phyloP scores from a whole-genome alignment of 2,113 vertebrate genomes.

The Choloepus hoffmanni region DNA sequence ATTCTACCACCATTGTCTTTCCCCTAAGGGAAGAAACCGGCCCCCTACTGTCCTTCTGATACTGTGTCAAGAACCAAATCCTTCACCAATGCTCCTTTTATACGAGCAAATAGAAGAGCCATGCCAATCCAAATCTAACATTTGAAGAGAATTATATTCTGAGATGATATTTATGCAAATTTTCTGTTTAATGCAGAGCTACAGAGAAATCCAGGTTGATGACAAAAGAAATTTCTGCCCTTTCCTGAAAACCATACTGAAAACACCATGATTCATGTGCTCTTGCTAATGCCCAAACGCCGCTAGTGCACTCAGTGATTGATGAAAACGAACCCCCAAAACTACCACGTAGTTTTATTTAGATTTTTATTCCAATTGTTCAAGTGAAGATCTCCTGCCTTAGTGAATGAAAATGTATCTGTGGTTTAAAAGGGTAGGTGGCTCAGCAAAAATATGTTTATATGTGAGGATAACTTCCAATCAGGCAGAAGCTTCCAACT shows the following conservation, averaged over 20 bases:
- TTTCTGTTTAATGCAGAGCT: slow-evolving; percentile 23
- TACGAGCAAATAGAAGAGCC: background rate
- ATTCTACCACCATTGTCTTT: background rate
- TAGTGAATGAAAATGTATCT: background rate
- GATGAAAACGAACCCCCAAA: background rate
- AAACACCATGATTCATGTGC: background rate
- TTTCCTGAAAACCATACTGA: background rate
- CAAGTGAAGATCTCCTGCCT: background rate
- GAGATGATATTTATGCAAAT: background rate
- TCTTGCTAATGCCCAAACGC: background rate
- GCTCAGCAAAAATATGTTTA: background rate
- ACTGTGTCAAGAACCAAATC: background rate
- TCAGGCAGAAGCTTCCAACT: background rate
- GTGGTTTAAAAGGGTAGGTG: background rate
- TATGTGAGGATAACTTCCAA: background rate
- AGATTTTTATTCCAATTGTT: background rate
- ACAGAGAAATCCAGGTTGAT: background rate
- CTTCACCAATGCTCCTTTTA: background rate
- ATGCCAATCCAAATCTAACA: background rate
- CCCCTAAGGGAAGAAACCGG: background rate
- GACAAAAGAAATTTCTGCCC: background rate
- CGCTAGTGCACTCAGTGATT: background rate
- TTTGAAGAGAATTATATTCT: slow-evolving; percentile 22
- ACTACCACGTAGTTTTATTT: background rate
- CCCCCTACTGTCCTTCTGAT: background rate